phyloP scores from a whole-genome alignment of 2,888 invertebrate species.

The Cotesia congregata region DNA sequence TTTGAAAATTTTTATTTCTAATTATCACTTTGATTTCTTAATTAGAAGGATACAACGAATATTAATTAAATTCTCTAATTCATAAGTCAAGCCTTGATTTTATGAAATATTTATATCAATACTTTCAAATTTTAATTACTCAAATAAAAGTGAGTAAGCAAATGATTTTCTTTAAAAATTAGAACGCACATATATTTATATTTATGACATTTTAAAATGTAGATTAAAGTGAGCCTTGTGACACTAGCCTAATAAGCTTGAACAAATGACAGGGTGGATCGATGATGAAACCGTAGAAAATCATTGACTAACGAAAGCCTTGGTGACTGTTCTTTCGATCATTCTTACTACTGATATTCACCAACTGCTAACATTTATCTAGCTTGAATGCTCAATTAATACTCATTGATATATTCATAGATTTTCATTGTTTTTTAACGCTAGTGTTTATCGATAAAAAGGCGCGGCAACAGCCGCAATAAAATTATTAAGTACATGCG shows the following conservation, averaged over 20 bases:
- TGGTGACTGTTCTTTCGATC: slow-evolving; percentile 17
- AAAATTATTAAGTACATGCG: slow-evolving; percentile 58
- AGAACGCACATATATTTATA: neutral
- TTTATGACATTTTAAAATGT: slow-evolving; percentile 59
- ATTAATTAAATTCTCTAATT: too few species aligned
- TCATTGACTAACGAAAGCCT: slow-evolving; percentile 40
- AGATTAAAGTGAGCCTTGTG: slow-evolving; percentile 65
- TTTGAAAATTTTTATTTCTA: neutral
- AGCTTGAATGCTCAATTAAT: neutral
- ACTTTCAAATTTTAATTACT: neutral
- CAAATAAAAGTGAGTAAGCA: neutral
- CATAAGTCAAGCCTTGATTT: too few species aligned
- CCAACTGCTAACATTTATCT: neutral
- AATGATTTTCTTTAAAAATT: slow-evolving; percentile 16
- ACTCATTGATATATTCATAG: neutral
- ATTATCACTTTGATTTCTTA: neutral
- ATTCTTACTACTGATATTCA: neutral
- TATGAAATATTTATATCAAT: too few species aligned
- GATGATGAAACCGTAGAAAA: slow-evolving; percentile 69
- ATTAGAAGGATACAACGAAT: too few species aligned
- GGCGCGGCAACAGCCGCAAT: slow-evolving; percentile 4
- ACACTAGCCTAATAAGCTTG: slow-evolving; percentile 68
- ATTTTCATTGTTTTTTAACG: slow-evolving; percentile 21
- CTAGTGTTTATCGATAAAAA: slow-evolving; percentile 40
- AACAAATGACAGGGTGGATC: slow-evolving; percentile 63